Conservation (phyloP, 2,888 invertebrate genomes). For the Trisateles emortualis region DNA sequence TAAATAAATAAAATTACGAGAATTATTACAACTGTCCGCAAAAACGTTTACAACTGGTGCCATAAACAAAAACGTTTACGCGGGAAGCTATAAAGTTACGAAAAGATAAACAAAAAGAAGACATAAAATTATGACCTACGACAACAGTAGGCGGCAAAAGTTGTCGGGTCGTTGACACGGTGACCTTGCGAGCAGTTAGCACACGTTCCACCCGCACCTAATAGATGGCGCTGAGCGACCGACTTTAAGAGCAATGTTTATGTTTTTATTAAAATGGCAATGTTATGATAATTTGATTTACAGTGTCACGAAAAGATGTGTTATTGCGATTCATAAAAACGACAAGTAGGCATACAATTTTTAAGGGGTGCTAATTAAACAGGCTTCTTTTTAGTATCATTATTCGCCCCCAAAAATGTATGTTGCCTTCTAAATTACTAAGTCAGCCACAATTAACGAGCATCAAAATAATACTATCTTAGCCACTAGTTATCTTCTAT, state of each 20-base stretch:
- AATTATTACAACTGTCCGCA: slow-evolving; percentile 26
- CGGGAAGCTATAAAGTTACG: slow-evolving; percentile 82
- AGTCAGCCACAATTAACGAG: too few relatives aligned
- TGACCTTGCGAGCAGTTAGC: slow-evolving; percentile 78
- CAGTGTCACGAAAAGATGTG: not conserved
- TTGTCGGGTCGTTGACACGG: slow-evolving; percentile 84
- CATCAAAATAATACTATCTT: too few relatives aligned
- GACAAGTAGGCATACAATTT: not conserved
- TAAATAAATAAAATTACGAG: slow-evolving; percentile 30
- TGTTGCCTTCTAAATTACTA: too few relatives aligned
- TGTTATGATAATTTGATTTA: not conserved
- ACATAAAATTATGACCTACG: slow-evolving; percentile 87
- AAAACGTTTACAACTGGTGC: slow-evolving; percentile 39
- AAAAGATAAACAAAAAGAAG: slow-evolving; percentile 87
- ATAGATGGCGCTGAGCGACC: slow-evolving; percentile 71
- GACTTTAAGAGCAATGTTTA: slow-evolving; percentile 30
- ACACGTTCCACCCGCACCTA: slow-evolving; percentile 60
- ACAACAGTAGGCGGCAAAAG: slow-evolving; percentile 86
- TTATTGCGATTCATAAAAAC: not conserved
- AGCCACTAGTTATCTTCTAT: too few relatives aligned
- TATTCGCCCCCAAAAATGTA: too few relatives aligned
- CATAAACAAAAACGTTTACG: slow-evolving; percentile 70
- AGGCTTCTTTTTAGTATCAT: too few relatives aligned
- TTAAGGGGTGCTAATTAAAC: too few relatives aligned
- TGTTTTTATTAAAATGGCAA: slow-evolving; percentile 36